These are phyloP conservation scores for Scleropages formosus DNA, from an alignment of 2,797 vertebrate species.

Conservation along the genomic window DNA sequence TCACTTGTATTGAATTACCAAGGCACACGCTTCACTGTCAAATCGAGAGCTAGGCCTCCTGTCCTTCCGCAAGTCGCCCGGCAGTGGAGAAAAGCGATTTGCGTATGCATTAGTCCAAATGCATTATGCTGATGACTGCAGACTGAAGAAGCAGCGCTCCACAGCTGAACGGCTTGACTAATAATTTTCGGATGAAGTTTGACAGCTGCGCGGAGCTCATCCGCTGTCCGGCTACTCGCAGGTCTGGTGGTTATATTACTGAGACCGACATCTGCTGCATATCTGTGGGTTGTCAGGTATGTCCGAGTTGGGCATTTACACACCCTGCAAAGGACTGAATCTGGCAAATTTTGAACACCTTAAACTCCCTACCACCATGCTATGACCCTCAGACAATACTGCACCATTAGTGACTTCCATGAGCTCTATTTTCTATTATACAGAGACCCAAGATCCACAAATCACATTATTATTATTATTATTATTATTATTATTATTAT, in stretches of 20 bases:
- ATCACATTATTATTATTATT: background rate
- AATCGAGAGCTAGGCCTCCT: background rate
- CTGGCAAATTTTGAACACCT: slow-evolving; percentile 35
- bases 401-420: too few relatives aligned
- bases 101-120: slow-evolving; percentile 35
- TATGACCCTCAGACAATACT: background rate
- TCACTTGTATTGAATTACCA: background rate
- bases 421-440: background rate
- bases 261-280: slow-evolving; percentile 42
- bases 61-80: background rate
- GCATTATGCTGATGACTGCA: slow-evolving; percentile 43
- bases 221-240: slow-evolving; percentile 45
- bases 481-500: too few relatives aligned
- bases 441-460: background rate
- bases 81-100: background rate
- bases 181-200: slow-evolving; percentile 49
- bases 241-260: slow-evolving; percentile 46
- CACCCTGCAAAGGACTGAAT: slow-evolving; percentile 43
- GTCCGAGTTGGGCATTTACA: slow-evolving; percentile 33
- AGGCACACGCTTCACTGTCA: background rate
- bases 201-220: slow-evolving; percentile 45
- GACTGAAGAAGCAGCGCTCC: slow-evolving; percentile 40
- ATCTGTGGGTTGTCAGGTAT: slow-evolving; percentile 41
- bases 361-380: background rate
- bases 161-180: slow-evolving; percentile 47